These are phyloP conservation scores for Caenorhabditis afra DNA, from an alignment of 2,888 invertebrate genomes.

Conservation along the genomic window DNA sequence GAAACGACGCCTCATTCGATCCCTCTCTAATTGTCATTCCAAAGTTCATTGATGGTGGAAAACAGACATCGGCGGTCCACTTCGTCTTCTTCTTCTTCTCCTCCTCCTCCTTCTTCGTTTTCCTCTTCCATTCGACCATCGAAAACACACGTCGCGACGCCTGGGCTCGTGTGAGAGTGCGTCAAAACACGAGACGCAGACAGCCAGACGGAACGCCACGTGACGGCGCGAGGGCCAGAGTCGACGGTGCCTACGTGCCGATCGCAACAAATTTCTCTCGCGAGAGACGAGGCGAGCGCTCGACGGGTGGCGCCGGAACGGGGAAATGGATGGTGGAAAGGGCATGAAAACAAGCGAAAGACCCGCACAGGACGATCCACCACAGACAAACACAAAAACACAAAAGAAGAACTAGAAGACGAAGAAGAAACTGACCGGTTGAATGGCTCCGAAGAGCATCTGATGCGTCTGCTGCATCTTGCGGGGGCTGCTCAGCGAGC, in stretches of 20 bases:
- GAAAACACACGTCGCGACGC: constrained; percentile 12
- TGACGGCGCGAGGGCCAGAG: constrained; percentile 15
- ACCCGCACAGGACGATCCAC: constrained; percentile 1
- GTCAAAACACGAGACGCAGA: constrained; percentile 45
- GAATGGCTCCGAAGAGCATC: constrained; percentile 52
- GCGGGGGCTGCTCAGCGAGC: constrained; percentile 35
- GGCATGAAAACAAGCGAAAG: constrained; percentile 39
- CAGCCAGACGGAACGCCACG: constrained; percentile 33
- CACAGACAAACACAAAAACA: constrained; percentile 3
- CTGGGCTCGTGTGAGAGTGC: constrained; percentile 15
- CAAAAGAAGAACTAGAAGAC: background rate
- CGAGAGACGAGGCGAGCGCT: constrained; percentile 2
- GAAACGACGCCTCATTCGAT: background rate
- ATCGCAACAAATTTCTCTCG: constrained; percentile 32
- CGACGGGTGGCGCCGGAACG: constrained; percentile 19
- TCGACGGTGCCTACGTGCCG: constrained; percentile 40
- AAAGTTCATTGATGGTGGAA: constrained; percentile 25
- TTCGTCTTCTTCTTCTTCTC: background rate
- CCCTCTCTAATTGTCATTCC: constrained; percentile 15
- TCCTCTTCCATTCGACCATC: constrained; percentile 3
- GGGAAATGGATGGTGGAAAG: constrained; percentile 28
- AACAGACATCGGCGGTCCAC: constrained; percentile 19
- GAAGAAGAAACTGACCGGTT: constrained; percentile 45
- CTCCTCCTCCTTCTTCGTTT: no score
- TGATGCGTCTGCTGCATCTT: constrained; percentile 55